Base-by-base conservation (phyloP, 2,113 vertebrate genomes). In the Pangasianodon gigas region DNA sequence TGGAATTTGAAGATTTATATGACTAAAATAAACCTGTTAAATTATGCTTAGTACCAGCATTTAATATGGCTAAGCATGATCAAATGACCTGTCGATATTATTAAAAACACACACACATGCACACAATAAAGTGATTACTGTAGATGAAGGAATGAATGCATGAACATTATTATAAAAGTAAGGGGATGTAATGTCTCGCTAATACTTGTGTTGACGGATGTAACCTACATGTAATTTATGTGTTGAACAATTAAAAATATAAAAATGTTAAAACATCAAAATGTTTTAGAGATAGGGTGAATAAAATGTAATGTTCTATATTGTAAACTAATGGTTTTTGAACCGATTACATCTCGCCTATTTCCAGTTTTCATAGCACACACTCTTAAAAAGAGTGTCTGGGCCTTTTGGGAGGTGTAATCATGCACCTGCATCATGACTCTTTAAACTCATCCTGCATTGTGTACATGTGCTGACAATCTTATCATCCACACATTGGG, bases 381-480 rank as follows among this genome's bases (percentile, higher is more conserved):
- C 58, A 85, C 26, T 80, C 7, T 44, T 89, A 80, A 52, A 74
- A 79, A 79, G 71, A 65, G 29, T 51, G 51, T 71, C 75, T 71
- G 41, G 44, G 85, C 62, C 89, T 86, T 52, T 79, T 81, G 89
- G 84, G 84, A 62, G 44, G 48, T 44, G 44, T 90, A 90, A 86
- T 90, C 89, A 90, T 81, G 37, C 71, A n/a, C 60, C 80, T 83
- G 80, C 81, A 90, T 90, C 67, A 90, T 90, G 62, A 87, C 84
- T 90, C 56, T 79, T 87, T 87, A 87, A 90, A 75, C 19, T 69
- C 80, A 60, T 84, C 85, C 46, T 88, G 75, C 74, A 69, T 81
- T 88, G 83, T 86, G 60, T 84, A 86, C 75, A 86, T 37, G 83
- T 80, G 71, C 16, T 84, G 51, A 80, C 58, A 85, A 44, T 75